Percentiles rank a stretch among this genome's conserved stretches.
phyloP scores from a whole-genome alignment of 2,888 invertebrate genomes.

The Bibio marci region DNA sequence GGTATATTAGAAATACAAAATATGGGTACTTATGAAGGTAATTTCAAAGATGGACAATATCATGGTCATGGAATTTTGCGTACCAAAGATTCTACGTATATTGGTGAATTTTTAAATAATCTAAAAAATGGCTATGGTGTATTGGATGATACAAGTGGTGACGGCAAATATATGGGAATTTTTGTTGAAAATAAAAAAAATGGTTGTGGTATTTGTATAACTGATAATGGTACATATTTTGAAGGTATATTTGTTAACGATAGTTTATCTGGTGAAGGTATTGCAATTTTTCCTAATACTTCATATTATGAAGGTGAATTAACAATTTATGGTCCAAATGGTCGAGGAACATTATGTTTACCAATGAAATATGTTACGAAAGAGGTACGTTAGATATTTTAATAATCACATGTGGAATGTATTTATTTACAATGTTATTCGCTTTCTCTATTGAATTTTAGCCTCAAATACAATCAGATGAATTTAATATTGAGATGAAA shows the following conservation, averaged over 20 bases:
- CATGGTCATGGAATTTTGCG: conserved; percentile 74
- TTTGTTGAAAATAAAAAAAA: conserved; percentile 74
- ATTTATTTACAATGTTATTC: conserved; percentile 3
- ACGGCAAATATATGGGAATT: conserved; percentile 79
- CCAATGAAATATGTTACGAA: conserved; percentile 61
- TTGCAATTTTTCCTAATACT: conserved; percentile 77
- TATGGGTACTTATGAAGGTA: conserved; percentile 72
- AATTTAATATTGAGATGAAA: conserved; percentile 2
- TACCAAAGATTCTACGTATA: conserved; percentile 68
- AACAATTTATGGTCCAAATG: conserved; percentile 58
- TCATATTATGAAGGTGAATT: conserved; percentile 83
- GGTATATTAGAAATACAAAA: conserved; percentile 43
- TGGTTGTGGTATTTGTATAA: conserved; percentile 73
- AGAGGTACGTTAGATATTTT: conserved; percentile 28
- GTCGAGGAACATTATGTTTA: conserved; percentile 65
- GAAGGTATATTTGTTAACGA: conserved; percentile 74
- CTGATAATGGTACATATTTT: conserved; percentile 78
- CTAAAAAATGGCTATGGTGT: conserved; percentile 74
- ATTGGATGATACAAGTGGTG: conserved; percentile 68
- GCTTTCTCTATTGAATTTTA: neutral
- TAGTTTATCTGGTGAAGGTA: conserved; percentile 63
- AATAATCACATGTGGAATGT: conserved; percentile 1
- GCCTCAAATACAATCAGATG: too few relatives aligned
- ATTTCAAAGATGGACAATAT: conserved; percentile 66
- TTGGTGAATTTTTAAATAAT: conserved; percentile 75